Base-by-base conservation (phyloP, 2,797 vertebrate genomes). In the Pseudotriccus pelzelni region DNA sequence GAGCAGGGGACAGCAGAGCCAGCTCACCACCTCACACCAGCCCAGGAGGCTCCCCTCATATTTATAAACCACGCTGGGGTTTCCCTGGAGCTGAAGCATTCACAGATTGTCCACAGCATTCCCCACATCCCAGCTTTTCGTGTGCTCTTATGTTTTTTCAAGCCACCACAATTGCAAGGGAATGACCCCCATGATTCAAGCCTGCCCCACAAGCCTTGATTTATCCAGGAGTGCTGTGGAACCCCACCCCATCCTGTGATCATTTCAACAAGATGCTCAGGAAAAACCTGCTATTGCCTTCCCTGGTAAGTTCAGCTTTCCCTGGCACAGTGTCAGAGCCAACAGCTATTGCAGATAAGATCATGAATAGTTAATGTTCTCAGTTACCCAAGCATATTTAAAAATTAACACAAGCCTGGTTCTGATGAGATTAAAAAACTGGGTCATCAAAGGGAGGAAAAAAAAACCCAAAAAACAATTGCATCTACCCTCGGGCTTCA, bases 371-470 rank as follows among this genome's bases (percentile, higher is more conserved):
- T 97, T 97, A 87, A 93, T 88, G 85, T 39, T 82, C 92, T 90
- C 96, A 85, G 74, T 97, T 97, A 95, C 82, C 95, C 93, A 94
- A 50, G 92, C 92, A 72, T 85, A 87, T 94, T 95, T 96, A 93
- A 96, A 97, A 96, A 92, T 97, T 96, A 96, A 96, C 81, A 75
- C 87, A 85, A 95, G 76, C 88, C 81, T 67, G 74, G 80, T 60
- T 84, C 83, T 59, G 96, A 83, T 77, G 87, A 95, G 85, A 94
- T 90, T 84, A 66, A 95, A 95, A 93, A 97, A 83, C 89, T 94
- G 89, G 80, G 86, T 91, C 97, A 94, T 82, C 91, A 96, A 95
- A 96, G 87, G 58, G 94, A 72, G 50, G 55, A 89, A 93, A 66
- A 92, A 92, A 24, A 47, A 60, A 1, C 14, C 0, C 44, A 64